A percentile compares a stretch with the other conserved stretches of the same genome.
These are phyloP conservation scores for Hemibagrus wyckioides DNA, from an alignment of 2,113 vertebrate genomes.

Conservation along the genomic window DNA sequence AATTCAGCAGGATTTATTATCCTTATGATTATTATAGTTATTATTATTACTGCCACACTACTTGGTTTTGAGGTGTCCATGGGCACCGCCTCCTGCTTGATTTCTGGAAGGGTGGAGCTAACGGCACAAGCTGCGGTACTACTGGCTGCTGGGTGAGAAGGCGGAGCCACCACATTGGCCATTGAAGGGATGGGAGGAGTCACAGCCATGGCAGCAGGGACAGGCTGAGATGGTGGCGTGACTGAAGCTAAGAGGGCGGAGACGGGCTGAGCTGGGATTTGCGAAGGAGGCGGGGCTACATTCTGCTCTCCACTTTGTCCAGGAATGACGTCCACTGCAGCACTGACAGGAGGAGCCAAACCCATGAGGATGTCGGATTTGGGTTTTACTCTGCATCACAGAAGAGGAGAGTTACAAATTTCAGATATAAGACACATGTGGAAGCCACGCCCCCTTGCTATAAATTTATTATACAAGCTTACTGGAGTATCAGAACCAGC, in stretches of 20 bases:
- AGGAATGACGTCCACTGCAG: conserved; percentile 82
- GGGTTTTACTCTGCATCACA: conserved; percentile 80
- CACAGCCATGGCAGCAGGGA: conserved; percentile 79
- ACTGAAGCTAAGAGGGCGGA: conserved; percentile 82
- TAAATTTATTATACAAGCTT: no score
- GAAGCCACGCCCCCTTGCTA: no score
- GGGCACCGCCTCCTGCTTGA: conserved; percentile 90
- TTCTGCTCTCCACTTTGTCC: conserved; percentile 75
- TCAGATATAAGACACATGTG: neutral
- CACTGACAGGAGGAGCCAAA: conserved; percentile 82
- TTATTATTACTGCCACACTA: conserved; percentile 28
- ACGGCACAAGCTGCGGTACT: conserved; percentile 80
- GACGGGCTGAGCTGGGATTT: conserved; percentile 84
- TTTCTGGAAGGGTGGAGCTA: conserved; percentile 82
- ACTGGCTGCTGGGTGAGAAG: conserved; percentile 80
- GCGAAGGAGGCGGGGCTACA: conserved; percentile 74
- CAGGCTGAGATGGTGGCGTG: conserved; percentile 84
- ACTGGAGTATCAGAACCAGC: no score
- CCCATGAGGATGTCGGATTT: conserved; percentile 91
- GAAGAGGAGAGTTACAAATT: neutral
- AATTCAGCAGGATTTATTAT: neutral
- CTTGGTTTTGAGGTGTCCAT: conserved; percentile 78
- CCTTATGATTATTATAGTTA: neutral
- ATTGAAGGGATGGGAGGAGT: conserved; percentile 79
- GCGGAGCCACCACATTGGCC: conserved; percentile 80